Base-by-base conservation (phyloP, 2,113 vertebrate genomes). In the Dicerorhinus sumatrensis region DNA sequence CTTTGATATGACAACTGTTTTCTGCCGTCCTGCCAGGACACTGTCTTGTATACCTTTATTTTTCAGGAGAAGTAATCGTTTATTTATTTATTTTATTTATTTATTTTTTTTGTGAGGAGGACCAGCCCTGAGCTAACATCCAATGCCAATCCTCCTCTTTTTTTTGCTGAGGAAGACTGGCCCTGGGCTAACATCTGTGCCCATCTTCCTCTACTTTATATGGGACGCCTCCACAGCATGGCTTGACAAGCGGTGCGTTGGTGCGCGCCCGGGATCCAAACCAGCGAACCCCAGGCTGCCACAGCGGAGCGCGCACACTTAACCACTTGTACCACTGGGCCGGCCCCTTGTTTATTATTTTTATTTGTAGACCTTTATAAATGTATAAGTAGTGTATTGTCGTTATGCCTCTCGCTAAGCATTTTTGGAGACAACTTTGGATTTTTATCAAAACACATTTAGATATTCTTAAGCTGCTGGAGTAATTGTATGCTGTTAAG, bases 401-500 rank as follows among this genome's bases (percentile, higher is more conserved):
- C 33, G 69, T 85, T 92, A 33, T 85, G 48, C 31, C 25, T 67
- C 46, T 92, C 82, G 33, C 23, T 81, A 46, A 97, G 31, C 62
- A 76, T n/a, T 96, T 97, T 81, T 77, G 42, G 60, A 76, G 20
- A 79, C 14, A 58, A 65, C 21, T 79, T 94, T 60, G 63, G 85
- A 70, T 89, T 97, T 25, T 33, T 39, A 60, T 89, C 60, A 9
- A 95, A 63, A 48, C 77, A 85, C 9, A 39, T n/a, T 70, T 87
- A 93, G 46, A 81, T 92, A 39, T 87, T 85, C 33, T 94, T 89
- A 89, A 96, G 20, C 21, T 91, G 14, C 31, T 87, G 36, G 46
- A 51, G 25, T 81, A 94, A 83, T 85, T 88, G 60, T 80, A 58
- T 87, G 73, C 70, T 88, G 36, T 46, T 90, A 82, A 80, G 21